Conservation (phyloP, 2,797 vertebrate species). For the Lagodon rhomboides region DNA sequence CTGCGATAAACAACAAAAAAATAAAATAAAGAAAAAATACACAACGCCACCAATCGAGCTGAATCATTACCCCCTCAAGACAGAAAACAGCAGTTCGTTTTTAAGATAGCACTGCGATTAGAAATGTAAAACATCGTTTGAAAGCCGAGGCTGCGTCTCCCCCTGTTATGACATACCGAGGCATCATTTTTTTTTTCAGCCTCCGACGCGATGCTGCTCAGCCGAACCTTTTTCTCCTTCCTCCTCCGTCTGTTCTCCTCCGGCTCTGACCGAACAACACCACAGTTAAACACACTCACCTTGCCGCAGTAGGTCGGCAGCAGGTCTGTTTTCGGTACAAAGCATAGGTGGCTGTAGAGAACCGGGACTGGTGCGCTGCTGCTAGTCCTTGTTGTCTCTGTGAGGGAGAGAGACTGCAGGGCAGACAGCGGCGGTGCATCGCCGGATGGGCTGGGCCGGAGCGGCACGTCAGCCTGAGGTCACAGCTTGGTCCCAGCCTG, state of each 20-base stretch:
- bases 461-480: conserved; percentile 72
- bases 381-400: conserved; percentile 8
- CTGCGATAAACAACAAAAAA: conserved; percentile 27
- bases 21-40: background rate
- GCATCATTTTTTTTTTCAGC: conserved; percentile 39
- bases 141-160: background rate
- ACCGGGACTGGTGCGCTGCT: background rate
- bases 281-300: conserved; percentile 16
- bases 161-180: conserved; percentile 18
- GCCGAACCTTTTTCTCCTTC: background rate
- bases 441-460: conserved; percentile 60
- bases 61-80: too few species aligned
- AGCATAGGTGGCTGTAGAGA: background rate
- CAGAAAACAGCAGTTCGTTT: background rate
- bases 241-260: background rate
- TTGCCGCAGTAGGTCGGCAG: conserved; percentile 18
- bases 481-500: conserved; percentile 56
- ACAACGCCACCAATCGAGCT: background rate
- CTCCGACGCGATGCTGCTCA: conserved; percentile 37
- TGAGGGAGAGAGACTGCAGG: conserved; percentile 46
- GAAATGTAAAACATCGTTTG: background rate
- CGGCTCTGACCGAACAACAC: background rate
- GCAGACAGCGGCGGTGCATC: conserved; percentile 51
- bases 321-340: background rate
- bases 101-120: rapidly evolving